A percentile compares a stretch with the other conserved stretches of the same genome.
These are phyloP conservation scores for Nixonia krombeini DNA, from an alignment of 1,140 invertebrate genomes.

Conservation along the genomic window DNA sequence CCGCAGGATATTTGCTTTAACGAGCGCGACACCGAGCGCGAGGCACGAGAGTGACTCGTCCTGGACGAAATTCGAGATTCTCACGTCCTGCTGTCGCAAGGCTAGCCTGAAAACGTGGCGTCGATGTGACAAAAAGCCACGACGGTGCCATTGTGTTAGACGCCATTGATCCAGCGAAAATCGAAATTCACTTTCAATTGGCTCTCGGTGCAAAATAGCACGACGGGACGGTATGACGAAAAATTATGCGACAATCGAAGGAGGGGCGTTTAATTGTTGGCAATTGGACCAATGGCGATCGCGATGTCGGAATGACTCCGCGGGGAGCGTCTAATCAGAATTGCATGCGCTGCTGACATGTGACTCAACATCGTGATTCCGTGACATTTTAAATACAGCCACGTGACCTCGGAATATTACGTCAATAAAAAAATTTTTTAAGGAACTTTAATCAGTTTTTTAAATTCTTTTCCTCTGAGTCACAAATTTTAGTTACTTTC, in stretches of 20 bases:
- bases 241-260: slow-evolving; percentile 48
- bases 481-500: too few relatives aligned
- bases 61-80: slow-evolving; percentile 44
- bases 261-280: slow-evolving; percentile 52
- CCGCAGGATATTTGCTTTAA: slow-evolving; percentile 65
- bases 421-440: too few relatives aligned
- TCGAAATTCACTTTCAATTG: slow-evolving; percentile 47
- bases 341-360: too few relatives aligned
- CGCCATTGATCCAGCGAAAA: slow-evolving; percentile 31
- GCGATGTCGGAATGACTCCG: slow-evolving; percentile 13
- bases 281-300: slow-evolving; percentile 53
- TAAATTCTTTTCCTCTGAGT: too few relatives aligned
- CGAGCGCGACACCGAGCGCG: slow-evolving; percentile 15
- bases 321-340: slow-evolving; percentile 27
- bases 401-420: too few relatives aligned
- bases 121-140: slow-evolving; percentile 19
- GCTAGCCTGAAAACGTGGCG: slow-evolving; percentile 35
- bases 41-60: slow-evolving; percentile 37
- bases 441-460: too few relatives aligned
- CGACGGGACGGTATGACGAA: slow-evolving; percentile 51
- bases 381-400: too few relatives aligned
- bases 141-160: slow-evolving; percentile 23
- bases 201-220: slow-evolving; percentile 46
- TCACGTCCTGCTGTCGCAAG: slow-evolving; percentile 53
- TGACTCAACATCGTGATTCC: too few relatives aligned